A percentile compares a stretch with the other conserved stretches of the same genome.
Evolutionary conservation across 2,888 invertebrate species (phyloP).

Genomic region (Monoplex corrugatus): DNA sequence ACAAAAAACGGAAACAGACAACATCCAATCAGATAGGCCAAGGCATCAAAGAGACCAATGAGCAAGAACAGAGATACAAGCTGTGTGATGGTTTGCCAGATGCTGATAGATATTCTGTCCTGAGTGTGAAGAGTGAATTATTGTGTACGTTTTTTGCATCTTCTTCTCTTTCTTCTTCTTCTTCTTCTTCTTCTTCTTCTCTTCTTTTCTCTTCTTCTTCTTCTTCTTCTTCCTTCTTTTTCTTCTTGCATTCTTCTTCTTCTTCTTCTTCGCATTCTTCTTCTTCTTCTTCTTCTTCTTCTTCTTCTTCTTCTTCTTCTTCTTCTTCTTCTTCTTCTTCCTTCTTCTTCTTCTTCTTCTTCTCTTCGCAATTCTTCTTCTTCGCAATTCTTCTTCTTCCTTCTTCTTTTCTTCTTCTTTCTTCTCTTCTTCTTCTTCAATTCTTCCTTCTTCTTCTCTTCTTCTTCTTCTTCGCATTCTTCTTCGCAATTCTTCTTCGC

Average conservation of each 20-base stretch:
- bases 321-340: neutral
- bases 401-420: neutral
- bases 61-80: no score
- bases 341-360: neutral
- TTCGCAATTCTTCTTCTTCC: neutral
- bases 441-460: neutral
- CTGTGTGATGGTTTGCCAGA: no score
- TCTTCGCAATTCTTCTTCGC: neutral
- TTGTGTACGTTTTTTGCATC: slow-evolving; percentile 3
- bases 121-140: no score
- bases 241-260: neutral
- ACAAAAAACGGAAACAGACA: no score
- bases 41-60: no score
- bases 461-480: neutral
- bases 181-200: neutral
- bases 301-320: neutral
- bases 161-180: neutral
- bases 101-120: no score
- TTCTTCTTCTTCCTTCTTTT: neutral
- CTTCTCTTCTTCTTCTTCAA: neutral
- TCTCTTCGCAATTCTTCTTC: neutral
- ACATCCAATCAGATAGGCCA: no score
- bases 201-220: neutral
- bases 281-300: neutral
- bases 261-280: neutral